Evolutionary conservation across 2,888 invertebrate species (phyloP).

Genomic region (Synanthedon tipuliformis): DNA sequence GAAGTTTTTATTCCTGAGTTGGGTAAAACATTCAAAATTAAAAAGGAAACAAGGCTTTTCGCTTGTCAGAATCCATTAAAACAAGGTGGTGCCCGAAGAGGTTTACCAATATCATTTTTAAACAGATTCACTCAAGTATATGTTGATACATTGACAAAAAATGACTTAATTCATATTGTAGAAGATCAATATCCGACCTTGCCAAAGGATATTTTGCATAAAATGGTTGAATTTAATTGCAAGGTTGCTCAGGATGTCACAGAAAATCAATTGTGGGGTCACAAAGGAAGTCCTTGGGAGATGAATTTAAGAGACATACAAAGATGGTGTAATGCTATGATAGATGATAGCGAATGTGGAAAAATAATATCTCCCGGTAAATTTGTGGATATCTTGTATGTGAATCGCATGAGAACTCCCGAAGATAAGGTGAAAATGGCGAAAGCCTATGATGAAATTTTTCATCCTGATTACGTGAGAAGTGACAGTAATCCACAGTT

Average conservation of each 20-base stretch:
- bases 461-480: conserved; percentile 56
- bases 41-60: conserved; percentile 85
- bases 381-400: conserved; percentile 84
- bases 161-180: conserved; percentile 77
- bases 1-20: conserved; percentile 97
- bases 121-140: conserved; percentile 96
- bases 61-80: conserved; percentile 97
- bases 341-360: conserved; percentile 39
- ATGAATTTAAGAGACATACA: conserved; percentile 96
- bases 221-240: conserved; percentile 85
- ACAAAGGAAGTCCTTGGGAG: conserved; percentile 93
- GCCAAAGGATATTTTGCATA: conserved; percentile 69
- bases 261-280: conserved; percentile 76
- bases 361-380: conserved; percentile 61
- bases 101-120: conserved; percentile 95
- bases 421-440: conserved; percentile 81
- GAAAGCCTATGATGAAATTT: conserved; percentile 56
- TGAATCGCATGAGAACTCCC: conserved; percentile 84
- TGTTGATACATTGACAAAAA: conserved; percentile 71
- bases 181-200: conserved; percentile 74
- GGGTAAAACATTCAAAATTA: conserved; percentile 84
- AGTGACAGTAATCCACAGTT: conserved; percentile 69
- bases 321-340: conserved; percentile 88
- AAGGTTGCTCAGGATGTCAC: conserved; percentile 74
- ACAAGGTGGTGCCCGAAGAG: conserved; percentile 96